A percentile compares a stretch with the other conserved stretches of the same genome.
phyloP scores from a whole-genome alignment of 1,140 invertebrate genomes.

The Paraescarpia echinospica region DNA sequence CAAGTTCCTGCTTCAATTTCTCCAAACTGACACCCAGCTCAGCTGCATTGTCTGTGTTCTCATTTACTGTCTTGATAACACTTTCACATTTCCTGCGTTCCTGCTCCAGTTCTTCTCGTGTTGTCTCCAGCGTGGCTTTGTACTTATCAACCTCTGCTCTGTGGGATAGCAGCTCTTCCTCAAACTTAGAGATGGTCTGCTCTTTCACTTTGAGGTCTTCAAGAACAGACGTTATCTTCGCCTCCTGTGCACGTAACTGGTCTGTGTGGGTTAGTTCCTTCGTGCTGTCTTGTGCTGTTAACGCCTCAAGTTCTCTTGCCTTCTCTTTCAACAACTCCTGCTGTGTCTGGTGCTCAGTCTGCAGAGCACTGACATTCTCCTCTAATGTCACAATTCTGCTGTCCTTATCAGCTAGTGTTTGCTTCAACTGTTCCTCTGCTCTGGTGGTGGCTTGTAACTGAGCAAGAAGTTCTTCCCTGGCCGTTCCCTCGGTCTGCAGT shows the following conservation, averaged over 20 bases:
- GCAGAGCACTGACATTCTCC: neutral
- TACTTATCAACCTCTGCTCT: neutral
- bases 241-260: neutral
- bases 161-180: neutral
- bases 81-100: neutral
- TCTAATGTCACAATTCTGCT: neutral
- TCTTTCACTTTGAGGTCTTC: conserved; percentile 16
- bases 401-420: neutral
- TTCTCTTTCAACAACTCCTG: neutral
- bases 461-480: neutral
- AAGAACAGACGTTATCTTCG: neutral
- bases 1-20: neutral
- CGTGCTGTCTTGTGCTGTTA: neutral
- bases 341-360: neutral
- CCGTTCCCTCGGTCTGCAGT: neutral
- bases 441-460: neutral
- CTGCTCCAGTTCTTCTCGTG: conserved; percentile 10
- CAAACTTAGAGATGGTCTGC: neutral
- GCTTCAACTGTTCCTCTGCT: neutral
- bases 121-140: neutral
- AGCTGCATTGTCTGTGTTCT: no score
- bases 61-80: neutral
- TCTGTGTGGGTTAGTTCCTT: neutral
- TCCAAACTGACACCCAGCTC: no score
- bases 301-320: neutral